phyloP scores from a whole-genome alignment of 2,888 invertebrate species.

The Pammene fasciana region DNA sequence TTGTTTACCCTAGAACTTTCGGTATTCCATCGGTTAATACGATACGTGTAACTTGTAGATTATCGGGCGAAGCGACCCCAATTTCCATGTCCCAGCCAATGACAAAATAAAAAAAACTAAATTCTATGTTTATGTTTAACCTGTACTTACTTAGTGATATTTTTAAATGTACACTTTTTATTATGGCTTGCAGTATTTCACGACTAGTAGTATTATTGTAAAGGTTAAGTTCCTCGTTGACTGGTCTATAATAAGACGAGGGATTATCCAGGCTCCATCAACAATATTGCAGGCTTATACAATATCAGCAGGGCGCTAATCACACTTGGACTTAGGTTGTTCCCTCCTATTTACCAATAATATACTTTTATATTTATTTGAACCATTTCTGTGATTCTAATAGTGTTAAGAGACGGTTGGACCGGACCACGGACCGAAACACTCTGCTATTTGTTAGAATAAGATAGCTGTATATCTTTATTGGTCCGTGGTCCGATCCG shows the following conservation, averaged over 20 bases:
- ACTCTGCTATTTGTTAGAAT: too few species aligned
- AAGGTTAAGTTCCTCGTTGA: constrained; percentile 3
- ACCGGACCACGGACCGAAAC: too few species aligned
- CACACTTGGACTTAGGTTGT: constrained; percentile 26
- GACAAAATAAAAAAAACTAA: too few species aligned
- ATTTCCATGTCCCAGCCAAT: constrained; percentile 21
- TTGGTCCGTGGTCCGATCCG: too few species aligned
- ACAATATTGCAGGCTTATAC: constrained; percentile 34
- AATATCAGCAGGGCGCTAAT: constrained; percentile 27
- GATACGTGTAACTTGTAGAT: constrained; percentile 33
- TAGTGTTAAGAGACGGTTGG: too few species aligned
- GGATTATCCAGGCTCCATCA: constrained; percentile 36
- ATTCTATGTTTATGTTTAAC: too few species aligned
- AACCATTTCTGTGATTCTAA: background rate
- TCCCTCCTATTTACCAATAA: background rate
- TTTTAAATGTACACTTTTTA: background rate
- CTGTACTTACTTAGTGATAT: too few species aligned
- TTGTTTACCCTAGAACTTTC: constrained; percentile 58
- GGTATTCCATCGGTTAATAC: constrained; percentile 32
- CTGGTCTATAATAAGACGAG: constrained; percentile 18
- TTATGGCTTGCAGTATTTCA: background rate
- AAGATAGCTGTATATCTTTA: too few species aligned
- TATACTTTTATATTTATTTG: background rate
- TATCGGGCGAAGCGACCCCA: constrained; percentile 18
- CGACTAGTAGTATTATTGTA: background rate